Conservation (phyloP, 2,797 vertebrate genomes). For the Pelodytes ibericus region DNA sequence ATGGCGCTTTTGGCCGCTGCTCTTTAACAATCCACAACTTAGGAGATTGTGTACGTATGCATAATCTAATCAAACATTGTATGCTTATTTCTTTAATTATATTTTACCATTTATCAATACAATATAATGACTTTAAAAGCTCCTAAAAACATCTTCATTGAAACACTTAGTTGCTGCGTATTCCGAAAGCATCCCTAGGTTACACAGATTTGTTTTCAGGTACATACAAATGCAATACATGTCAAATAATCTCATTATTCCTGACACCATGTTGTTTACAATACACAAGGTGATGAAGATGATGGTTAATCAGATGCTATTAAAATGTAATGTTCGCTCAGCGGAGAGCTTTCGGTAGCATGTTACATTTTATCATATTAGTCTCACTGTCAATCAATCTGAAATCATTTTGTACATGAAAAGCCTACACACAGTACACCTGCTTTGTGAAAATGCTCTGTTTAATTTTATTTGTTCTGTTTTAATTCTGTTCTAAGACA, state of each 20-base stretch:
- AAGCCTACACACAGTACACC: neutral
- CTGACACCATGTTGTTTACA: slow-evolving; percentile 14
- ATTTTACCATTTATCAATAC: no score
- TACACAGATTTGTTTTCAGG: neutral
- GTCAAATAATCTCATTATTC: neutral
- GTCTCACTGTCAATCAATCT: slow-evolving; percentile 12
- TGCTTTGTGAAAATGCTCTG: neutral
- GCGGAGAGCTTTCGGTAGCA: neutral
- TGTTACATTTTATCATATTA: slow-evolving; percentile 14
- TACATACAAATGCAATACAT: neutral
- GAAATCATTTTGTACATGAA: slow-evolving; percentile 1
- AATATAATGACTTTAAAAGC: no score
- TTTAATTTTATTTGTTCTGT: neutral
- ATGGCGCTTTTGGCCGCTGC: no score
- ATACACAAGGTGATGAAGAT: neutral
- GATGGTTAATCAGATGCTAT: neutral
- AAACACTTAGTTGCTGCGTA: no score
- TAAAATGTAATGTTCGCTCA: slow-evolving; percentile 7
- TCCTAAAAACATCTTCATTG: no score
- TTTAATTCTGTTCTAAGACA: neutral
- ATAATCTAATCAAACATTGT: no score
- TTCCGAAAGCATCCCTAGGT: neutral
- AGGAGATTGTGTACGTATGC: no score
- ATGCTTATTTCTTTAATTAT: no score
- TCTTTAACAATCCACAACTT: no score